Conservation (phyloP, 2,113 vertebrate genomes). For the Sinosuthora webbiana region DNA sequence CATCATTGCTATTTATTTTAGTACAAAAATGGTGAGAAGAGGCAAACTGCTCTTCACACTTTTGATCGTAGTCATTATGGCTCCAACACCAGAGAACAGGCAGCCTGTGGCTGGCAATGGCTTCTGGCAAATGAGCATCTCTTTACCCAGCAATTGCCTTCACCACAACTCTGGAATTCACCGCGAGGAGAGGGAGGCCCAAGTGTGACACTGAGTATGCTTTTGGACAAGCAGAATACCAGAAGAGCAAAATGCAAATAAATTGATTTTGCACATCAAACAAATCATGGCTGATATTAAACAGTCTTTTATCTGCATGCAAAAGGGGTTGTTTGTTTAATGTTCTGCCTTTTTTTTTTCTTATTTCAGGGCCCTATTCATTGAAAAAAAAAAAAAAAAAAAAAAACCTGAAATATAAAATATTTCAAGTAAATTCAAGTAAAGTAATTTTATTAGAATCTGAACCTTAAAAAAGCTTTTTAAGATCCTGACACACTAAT, state of each 20-base stretch:
- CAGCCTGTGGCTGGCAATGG: background rate
- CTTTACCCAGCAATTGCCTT: background rate
- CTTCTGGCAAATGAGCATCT: background rate
- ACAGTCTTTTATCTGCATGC: slow-evolving; percentile 1
- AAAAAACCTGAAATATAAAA: background rate
- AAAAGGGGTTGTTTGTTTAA: background rate
- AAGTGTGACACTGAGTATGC: background rate
- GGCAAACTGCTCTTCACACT: background rate
- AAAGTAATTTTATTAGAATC: background rate
- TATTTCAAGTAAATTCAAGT: background rate
- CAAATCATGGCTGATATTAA: slow-evolving; percentile 19
- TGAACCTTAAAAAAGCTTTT: background rate
- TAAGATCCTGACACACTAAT: background rate
- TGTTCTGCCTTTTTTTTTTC: background rate
- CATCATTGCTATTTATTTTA: background rate
- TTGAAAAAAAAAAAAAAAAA: background rate
- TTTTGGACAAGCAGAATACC: background rate
- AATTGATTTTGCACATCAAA: slow-evolving; percentile 49
- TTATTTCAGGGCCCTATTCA: background rate
- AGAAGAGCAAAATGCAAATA: slow-evolving; percentile 34
- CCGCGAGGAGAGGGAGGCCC: background rate
- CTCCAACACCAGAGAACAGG: background rate
- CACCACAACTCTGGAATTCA: slow-evolving; percentile 5
- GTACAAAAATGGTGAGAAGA: background rate
- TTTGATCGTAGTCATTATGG: background rate